phyloP scores from a whole-genome alignment of 2,113 vertebrate genomes.

The Aleadryas rufinucha region DNA sequence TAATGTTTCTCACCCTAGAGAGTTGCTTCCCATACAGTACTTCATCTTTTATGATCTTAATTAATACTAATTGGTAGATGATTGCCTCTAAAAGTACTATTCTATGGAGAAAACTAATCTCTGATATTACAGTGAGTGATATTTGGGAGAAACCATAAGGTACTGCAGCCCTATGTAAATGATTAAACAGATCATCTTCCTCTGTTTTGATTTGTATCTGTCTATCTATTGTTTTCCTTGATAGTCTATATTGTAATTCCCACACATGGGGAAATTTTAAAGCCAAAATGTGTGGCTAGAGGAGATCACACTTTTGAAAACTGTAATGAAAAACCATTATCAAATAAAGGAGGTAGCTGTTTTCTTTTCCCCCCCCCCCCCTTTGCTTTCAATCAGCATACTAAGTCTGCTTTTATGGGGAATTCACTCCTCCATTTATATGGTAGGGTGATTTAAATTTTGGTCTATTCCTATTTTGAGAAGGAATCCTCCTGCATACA shows the following conservation, averaged over 20 bases:
- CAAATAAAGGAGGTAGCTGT: neutral
- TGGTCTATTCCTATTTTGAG: neutral
- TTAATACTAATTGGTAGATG: neutral
- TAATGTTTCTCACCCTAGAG: neutral
- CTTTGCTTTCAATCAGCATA: neutral
- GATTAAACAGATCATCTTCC: neutral
- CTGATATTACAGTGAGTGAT: neutral
- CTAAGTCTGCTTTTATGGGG: neutral
- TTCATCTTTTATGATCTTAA: constrained; percentile 9
- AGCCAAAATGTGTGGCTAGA: neutral
- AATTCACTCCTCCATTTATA: neutral
- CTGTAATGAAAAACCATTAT: neutral
- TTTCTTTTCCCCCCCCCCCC: fast-evolving
- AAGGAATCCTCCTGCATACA: neutral
- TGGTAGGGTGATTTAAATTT: neutral
- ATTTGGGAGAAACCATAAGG: neutral
- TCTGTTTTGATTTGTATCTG: neutral
- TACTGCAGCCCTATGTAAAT: neutral
- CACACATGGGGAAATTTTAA: neutral
- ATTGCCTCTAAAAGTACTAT: neutral
- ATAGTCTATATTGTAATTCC: neutral
- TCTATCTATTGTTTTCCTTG: neutral
- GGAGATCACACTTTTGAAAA: neutral
- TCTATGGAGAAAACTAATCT: neutral
- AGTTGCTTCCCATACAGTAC: neutral